Percentiles rank a stretch among this genome's conserved stretches.
phyloP scores from a whole-genome alignment of 2,113 vertebrate genomes.

The Forbesichthys agassizii region DNA sequence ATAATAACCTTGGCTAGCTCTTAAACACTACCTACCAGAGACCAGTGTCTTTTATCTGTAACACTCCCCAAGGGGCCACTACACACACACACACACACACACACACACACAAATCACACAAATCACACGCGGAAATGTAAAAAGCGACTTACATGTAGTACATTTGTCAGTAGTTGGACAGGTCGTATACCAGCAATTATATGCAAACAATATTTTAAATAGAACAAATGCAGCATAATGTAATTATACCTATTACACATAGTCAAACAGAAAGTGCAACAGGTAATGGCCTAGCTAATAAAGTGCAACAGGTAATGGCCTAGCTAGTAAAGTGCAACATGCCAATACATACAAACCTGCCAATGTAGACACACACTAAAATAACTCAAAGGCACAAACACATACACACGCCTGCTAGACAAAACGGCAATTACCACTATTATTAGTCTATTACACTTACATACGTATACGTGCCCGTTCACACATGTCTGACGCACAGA shows the following conservation, averaged over 20 bases:
- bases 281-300: too few species aligned
- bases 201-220: too few species aligned
- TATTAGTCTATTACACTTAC: constrained; percentile 18
- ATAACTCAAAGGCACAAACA: background rate
- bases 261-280: too few species aligned
- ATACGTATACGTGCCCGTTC: background rate
- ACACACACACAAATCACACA: background rate
- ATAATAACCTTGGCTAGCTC: background rate
- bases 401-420: constrained; percentile 46
- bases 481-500: background rate
- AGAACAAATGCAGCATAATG: too few species aligned
- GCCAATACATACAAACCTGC: too few species aligned
- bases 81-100: constrained; percentile 3
- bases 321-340: too few species aligned
- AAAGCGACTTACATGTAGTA: too few species aligned
- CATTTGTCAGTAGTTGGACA: too few species aligned
- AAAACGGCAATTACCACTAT: constrained; percentile 19
- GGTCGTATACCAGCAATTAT: too few species aligned
- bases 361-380: too few species aligned
- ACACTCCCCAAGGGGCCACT: constrained; percentile 33
- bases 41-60: constrained; percentile 51
- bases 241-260: too few species aligned
- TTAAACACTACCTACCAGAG: constrained; percentile 52
- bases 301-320: too few species aligned
- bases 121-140: background rate